Percentiles rank a stretch among this genome's conserved stretches.
phyloP scores from a whole-genome alignment of 2,797 vertebrate genomes.

The Molossus alvarezi region DNA sequence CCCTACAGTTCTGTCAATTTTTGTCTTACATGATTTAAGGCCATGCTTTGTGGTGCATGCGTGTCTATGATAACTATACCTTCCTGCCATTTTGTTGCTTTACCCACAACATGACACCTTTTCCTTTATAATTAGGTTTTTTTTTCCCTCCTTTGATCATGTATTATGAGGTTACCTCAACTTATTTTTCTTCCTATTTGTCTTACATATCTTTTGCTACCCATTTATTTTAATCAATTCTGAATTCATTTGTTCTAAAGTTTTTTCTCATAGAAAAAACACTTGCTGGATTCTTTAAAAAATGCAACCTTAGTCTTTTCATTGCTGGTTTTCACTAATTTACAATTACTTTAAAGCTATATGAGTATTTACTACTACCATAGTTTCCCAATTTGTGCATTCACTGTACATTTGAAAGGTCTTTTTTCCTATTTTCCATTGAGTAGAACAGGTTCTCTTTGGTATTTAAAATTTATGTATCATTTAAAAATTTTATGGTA shows the following conservation, averaged over 20 bases:
- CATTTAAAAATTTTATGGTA: neutral
- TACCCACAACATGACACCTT: neutral
- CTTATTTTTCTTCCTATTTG: neutral
- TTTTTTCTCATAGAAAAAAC: neutral
- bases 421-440: neutral
- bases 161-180: neutral
- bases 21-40: neutral
- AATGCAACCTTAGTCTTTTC: neutral
- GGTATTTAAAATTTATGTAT: neutral
- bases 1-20: neutral
- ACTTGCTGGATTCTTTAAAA: neutral
- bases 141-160: neutral
- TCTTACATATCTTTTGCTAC: neutral
- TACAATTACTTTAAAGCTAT: constrained; percentile 13
- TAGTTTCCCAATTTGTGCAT: neutral
- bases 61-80: neutral
- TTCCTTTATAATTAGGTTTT: neutral
- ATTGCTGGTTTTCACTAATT: neutral
- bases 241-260: neutral
- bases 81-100: neutral
- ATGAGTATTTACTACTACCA: neutral
- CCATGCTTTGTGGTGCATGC: neutral
- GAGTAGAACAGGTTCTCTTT: neutral
- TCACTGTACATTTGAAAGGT: neutral
- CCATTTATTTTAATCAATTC: neutral